Percentiles rank a stretch among this genome's conserved stretches.
Conservation (phyloP, 2,888 invertebrate species). For the Xiphydria camelus region DNA sequence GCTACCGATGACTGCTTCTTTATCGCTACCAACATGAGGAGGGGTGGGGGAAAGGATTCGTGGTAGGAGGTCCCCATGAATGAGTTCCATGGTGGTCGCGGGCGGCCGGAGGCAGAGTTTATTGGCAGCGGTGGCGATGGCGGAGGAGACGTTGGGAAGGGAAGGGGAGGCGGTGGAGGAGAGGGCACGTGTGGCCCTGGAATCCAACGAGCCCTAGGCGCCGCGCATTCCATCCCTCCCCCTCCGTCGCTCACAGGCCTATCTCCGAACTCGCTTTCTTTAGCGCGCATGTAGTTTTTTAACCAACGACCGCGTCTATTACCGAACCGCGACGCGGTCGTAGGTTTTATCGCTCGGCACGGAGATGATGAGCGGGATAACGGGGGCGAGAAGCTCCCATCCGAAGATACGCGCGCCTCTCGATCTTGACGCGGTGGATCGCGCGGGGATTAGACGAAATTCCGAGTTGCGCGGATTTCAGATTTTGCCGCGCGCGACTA, state of each 20-base stretch:
- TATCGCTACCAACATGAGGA: constrained; percentile 4
- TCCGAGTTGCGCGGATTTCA: no score
- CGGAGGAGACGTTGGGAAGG: constrained; percentile 3
- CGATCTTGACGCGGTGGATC: no score
- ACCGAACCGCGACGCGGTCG: no score
- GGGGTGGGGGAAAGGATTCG: constrained; percentile 45
- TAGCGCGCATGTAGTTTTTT: constrained; percentile 28
- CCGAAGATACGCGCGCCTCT: no score
- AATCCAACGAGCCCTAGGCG: constrained; percentile 64
- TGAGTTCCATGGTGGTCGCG: constrained; percentile 58
- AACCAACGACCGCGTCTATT: constrained; percentile 3
- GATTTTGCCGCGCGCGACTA: no score
- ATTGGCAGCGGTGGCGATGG: constrained; percentile 34
- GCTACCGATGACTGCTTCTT: no score
- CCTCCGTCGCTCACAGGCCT: constrained; percentile 28
- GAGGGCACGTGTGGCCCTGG: constrained; percentile 58
- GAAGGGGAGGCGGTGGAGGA: constrained; percentile 48
- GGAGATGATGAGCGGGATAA: no score
- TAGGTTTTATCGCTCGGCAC: no score
- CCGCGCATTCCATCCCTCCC: constrained; percentile 62
- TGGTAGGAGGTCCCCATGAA: constrained; percentile 65
- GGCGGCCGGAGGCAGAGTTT: constrained; percentile 52
- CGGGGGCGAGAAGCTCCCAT: no score
- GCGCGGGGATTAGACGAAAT: no score
- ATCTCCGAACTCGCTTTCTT: constrained; percentile 42